Evolutionary conservation across 2,888 invertebrate species (phyloP).

Genomic region (Emmelina monodactyla): DNA sequence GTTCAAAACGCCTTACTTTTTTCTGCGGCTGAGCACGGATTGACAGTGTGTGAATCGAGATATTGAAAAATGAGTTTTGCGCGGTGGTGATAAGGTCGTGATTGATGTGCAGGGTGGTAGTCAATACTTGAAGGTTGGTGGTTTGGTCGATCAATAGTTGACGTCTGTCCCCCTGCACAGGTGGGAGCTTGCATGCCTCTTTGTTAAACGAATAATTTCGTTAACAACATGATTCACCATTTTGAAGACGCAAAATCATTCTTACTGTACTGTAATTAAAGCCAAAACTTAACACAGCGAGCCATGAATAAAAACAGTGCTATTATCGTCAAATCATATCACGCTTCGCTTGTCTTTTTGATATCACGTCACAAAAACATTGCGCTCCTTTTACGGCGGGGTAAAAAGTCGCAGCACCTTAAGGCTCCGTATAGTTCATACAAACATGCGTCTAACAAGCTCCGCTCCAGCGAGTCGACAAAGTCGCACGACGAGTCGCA

Average conservation of each 20-base stretch:
- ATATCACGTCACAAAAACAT: too few species aligned
- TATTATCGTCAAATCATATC: too few species aligned
- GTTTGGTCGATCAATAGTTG: constrained; percentile 54
- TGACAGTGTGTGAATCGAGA: constrained; percentile 18
- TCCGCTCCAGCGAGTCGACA: constrained; percentile 15
- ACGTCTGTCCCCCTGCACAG: constrained; percentile 52
- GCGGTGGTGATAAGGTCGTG: not conserved
- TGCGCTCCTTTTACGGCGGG: too few species aligned
- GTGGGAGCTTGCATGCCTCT: constrained; percentile 30
- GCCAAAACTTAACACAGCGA: too few species aligned
- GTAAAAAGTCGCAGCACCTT: constrained; percentile 13
- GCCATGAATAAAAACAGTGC: too few species aligned
- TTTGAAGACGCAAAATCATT: too few species aligned
- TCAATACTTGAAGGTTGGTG: not conserved
- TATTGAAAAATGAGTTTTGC: constrained; percentile 26
- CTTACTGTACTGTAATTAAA: too few species aligned
- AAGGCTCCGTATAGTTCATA: constrained; percentile 17
- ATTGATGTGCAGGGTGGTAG: constrained; percentile 32
- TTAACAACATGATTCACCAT: too few species aligned
- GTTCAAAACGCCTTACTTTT: too few species aligned
- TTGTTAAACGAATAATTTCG: too few species aligned
- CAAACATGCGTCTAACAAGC: constrained; percentile 17
- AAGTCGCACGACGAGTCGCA: constrained; percentile 31
- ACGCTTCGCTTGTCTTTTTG: too few species aligned
- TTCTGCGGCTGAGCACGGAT: too few species aligned